A percentile compares a stretch with the other conserved stretches of the same genome.
These are phyloP conservation scores for Thera britannica DNA, from an alignment of 2,888 invertebrate genomes.

Conservation along the genomic window DNA sequence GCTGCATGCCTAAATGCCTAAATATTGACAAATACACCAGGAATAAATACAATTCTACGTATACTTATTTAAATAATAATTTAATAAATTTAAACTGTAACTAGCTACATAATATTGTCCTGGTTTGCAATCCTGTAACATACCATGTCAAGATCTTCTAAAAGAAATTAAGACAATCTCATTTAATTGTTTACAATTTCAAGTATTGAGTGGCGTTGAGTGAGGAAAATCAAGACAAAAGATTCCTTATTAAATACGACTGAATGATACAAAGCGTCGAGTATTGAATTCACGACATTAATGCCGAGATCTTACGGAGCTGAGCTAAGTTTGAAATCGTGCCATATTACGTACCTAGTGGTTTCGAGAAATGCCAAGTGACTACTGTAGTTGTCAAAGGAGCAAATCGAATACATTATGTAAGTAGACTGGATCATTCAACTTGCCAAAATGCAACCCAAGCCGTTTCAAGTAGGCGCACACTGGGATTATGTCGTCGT, in stretches of 20 bases:
- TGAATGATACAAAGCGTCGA: slow-evolving; percentile 19
- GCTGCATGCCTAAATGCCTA: no score
- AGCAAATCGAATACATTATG: slow-evolving; percentile 4
- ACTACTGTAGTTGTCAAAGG: slow-evolving; percentile 4
- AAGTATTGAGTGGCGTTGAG: not conserved
- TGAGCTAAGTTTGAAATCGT: slow-evolving; percentile 49
- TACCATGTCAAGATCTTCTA: no score
- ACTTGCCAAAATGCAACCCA: not conserved
- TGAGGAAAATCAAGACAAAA: slow-evolving; percentile 15
- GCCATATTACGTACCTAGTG: slow-evolving; percentile 37
- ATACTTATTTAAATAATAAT: no score
- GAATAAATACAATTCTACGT: no score
- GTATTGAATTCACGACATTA: slow-evolving; percentile 51
- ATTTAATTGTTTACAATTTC: not conserved
- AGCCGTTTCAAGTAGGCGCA: not conserved
- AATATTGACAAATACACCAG: not conserved
- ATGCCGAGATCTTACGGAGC: slow-evolving; percentile 49
- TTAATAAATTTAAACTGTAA: no score
- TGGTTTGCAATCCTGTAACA: not conserved
- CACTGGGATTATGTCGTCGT: no score
- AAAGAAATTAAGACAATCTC: not conserved
- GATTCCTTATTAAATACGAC: slow-evolving; percentile 16
- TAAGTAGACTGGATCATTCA: not conserved
- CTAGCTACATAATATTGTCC: no score
- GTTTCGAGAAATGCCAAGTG: slow-evolving; percentile 29